phyloP scores from a whole-genome alignment of 2,113 vertebrate genomes.

The Dromiciops gliroides region DNA sequence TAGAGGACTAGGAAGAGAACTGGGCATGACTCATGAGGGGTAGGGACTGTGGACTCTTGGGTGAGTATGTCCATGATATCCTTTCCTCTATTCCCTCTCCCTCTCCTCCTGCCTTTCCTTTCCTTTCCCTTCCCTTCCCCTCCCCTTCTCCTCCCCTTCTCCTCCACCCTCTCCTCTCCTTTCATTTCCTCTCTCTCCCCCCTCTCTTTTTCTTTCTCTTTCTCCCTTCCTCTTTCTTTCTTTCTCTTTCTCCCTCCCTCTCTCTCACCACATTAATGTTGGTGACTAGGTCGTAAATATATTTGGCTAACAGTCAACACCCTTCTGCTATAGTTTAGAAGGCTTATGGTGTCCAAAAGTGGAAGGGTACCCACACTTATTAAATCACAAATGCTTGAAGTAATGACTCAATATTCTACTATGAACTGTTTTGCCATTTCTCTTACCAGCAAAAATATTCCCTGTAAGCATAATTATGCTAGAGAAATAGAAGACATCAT shows the following conservation, averaged over 20 bases:
- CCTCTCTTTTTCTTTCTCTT: too few relatives aligned
- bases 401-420: slow-evolving; percentile 51
- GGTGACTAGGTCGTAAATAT: neutral
- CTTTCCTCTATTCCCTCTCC: neutral
- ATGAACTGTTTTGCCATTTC: slow-evolving; percentile 23
- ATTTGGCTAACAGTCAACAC: neutral
- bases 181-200: too few relatives aligned
- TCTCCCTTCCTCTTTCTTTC: too few relatives aligned
- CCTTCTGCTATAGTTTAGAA: neutral
- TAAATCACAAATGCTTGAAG: neutral
- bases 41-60: neutral
- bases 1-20: neutral
- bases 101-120: neutral
- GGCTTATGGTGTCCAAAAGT: neutral
- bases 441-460: slow-evolving; percentile 42
- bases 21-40: neutral
- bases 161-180: too few relatives aligned
- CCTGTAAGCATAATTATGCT: slow-evolving; percentile 59
- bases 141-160: too few relatives aligned
- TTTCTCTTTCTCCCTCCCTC: too few relatives aligned
- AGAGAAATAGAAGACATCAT: slow-evolving; percentile 39
- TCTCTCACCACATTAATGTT: neutral
- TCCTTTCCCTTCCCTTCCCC: too few relatives aligned
- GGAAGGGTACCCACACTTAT: neutral
- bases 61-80: neutral